Evolutionary conservation across 2,797 vertebrate species (phyloP).

Genomic region (Gila robusta): DNA sequence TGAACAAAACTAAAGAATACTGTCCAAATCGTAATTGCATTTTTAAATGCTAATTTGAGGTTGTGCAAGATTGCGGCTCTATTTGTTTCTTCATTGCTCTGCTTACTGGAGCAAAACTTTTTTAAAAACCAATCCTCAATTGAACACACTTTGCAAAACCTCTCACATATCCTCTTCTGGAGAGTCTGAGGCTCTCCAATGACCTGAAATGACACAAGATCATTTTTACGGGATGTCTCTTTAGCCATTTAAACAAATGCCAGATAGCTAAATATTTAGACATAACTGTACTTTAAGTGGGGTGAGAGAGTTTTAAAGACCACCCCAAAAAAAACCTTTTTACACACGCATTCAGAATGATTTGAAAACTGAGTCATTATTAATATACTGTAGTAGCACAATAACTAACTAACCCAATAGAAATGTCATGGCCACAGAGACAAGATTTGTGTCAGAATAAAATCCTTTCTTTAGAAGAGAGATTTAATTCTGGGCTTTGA

Average conservation of each 20-base stretch:
- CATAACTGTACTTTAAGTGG: not conserved
- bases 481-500: slow-evolving; percentile 15
- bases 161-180: not conserved
- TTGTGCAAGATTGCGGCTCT: not conserved
- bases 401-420: not conserved
- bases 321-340: not conserved
- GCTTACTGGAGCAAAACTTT: not conserved
- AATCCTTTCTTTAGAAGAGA: slow-evolving; percentile 21
- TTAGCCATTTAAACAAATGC: slow-evolving; percentile 5
- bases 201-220: not conserved
- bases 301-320: not conserved
- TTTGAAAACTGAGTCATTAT: not conserved
- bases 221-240: slow-evolving; percentile 2
- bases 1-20: not conserved
- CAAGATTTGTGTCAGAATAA: slow-evolving; percentile 5
- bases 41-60: slow-evolving; percentile 16
- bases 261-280: slow-evolving; percentile 11
- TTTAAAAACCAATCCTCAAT: not conserved
- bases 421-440: not conserved
- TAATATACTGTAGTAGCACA: slow-evolving; percentile 7
- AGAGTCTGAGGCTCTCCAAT: not conserved
- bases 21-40: not conserved
- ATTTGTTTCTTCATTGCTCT: not conserved
- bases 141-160: not conserved
- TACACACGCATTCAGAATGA: not conserved